Conservation (phyloP, 1,140 invertebrate genomes). For the Coelopa frigida region DNA sequence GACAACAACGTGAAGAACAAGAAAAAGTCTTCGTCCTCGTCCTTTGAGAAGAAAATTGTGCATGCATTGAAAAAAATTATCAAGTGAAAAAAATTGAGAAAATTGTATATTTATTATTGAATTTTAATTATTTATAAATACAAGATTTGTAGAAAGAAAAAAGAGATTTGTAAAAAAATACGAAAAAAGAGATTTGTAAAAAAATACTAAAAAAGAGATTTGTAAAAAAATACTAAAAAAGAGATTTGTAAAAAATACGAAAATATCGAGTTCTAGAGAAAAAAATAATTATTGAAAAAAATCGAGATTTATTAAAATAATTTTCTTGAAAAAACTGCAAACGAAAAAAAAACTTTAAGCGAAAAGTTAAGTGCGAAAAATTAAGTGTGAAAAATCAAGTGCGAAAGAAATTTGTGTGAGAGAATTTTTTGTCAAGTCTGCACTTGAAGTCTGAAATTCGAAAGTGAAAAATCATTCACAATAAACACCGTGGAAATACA, state of each 20-base stretch:
- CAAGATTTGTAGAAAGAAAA: too few species aligned
- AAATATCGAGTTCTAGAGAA: too few species aligned
- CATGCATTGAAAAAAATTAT: slow-evolving; percentile 3
- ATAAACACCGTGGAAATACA: too few species aligned
- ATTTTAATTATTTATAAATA: too few species aligned
- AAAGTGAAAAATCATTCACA: too few species aligned
- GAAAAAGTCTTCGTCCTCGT: too few species aligned
- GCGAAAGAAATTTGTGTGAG: slow-evolving; percentile 1
- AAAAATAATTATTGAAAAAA: neutral
- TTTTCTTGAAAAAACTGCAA: neutral
- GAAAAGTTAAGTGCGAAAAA: neutral
- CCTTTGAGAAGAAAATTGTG: slow-evolving; percentile 7
- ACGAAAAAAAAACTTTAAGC: neutral
- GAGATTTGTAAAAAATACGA: slow-evolving; percentile 5
- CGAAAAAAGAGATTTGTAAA: too few species aligned
- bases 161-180: too few species aligned
- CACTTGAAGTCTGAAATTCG: too few species aligned
- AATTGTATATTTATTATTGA: too few species aligned
- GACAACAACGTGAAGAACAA: slow-evolving; percentile 8
- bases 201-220: neutral
- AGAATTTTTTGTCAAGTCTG: too few species aligned
- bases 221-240: neutral
- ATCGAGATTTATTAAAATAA: neutral
- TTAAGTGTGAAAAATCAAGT: neutral
- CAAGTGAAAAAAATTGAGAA: slow-evolving; percentile 3